Base-by-base conservation (phyloP, 2,113 vertebrate species). In the Varanus salvator region DNA sequence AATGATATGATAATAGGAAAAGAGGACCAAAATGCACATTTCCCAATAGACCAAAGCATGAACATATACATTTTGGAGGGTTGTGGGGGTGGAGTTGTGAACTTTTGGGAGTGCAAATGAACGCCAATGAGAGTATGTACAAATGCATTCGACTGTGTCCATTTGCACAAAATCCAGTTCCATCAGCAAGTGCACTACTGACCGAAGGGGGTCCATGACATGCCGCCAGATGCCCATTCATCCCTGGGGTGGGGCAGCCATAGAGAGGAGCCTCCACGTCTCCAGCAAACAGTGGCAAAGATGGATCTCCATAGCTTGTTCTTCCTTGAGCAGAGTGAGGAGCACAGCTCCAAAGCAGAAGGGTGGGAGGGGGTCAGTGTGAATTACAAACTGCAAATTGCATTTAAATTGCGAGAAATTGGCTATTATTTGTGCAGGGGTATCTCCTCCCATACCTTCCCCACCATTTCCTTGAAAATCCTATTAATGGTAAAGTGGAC, bases 401-500 rank as follows among this genome's bases (percentile, higher is more conserved):
- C 86, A 74, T 91, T 87, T 91, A 86, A 95, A 92, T 92, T 94
- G 92, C 90, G 82, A 85, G 86, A 85, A 93, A 95, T 92, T 77
- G 90, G 91, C 92, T 91, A 93, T 95, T 94, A 95, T 95, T 96
- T 93, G 85, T 77, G 92, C 84, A 85, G 92, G 88, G 91, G 92
- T 87, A 84, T 11, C 60, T 85, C 87, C 76, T 86, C 84, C 64
- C 57, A 74, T 17, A 8, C 3, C 29, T n/a, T 2, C 34, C 1
- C 44, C 23, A 14, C 34, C 88, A 44, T 4, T 69, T 4, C 34
- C 93, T 93, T 93, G 91, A 90, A 87, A 93, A 94, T 94, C 86
- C 92, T 90, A 95, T 96, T 94, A 95, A 95, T 94, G 93, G 89
- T 95, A 96, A 96, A 94, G 88, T 54, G 90, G 86, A 69, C 81